Evolutionary conservation across 2,797 vertebrate species (phyloP).

Genomic region (Acipenser oxyrinchus): DNA sequence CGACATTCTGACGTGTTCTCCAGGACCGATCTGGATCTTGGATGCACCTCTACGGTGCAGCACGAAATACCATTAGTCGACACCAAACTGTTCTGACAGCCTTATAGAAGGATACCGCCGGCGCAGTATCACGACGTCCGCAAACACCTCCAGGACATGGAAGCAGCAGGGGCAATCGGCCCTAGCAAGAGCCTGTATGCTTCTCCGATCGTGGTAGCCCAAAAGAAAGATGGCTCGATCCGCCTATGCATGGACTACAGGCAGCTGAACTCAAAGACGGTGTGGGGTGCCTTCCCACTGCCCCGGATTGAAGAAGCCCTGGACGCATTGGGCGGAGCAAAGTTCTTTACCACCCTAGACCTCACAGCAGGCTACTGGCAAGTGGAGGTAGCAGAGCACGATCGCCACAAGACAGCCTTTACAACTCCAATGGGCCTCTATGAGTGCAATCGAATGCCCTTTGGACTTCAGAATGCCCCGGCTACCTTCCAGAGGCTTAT

Average conservation of each 20-base stretch:
- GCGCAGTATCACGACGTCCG: background rate
- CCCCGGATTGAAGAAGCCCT: background rate
- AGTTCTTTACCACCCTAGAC: background rate
- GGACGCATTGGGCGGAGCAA: background rate
- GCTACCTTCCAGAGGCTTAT: no score
- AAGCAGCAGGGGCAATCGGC: background rate
- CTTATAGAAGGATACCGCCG: background rate
- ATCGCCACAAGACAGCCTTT: no score
- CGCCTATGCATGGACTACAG: background rate
- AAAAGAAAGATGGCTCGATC: background rate
- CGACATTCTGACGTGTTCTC: no score
- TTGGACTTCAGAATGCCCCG: no score
- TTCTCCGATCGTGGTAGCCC: background rate
- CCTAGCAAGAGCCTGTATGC: background rate
- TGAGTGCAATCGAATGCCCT: no score
- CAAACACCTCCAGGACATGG: background rate
- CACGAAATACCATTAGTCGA: background rate
- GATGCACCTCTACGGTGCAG: background rate
- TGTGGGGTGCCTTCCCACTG: background rate
- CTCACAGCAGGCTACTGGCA: no score
- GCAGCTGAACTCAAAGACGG: background rate
- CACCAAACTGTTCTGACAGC: background rate
- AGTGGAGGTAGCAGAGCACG: no score
- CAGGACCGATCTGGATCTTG: background rate
- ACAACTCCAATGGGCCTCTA: no score